phyloP scores from a whole-genome alignment of 92 coral and sea anemone genomes.

The Epizoanthus stellaris region DNA sequence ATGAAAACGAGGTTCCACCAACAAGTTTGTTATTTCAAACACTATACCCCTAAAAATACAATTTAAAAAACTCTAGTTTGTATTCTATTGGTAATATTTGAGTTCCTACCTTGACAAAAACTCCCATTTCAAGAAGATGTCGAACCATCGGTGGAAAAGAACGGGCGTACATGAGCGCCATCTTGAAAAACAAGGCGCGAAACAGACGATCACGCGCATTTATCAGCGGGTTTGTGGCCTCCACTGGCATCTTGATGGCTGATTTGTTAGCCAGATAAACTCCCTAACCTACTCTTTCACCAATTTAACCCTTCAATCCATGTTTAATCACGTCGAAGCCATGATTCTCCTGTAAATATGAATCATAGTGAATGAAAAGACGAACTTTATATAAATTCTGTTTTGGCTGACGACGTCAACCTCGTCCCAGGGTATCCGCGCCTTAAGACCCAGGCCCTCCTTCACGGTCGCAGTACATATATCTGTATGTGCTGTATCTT shows the following conservation, averaged over 20 bases:
- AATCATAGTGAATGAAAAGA: neutral
- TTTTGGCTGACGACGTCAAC: constrained; percentile 41
- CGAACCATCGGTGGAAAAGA: constrained; percentile 92
- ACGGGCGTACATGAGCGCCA: constrained; percentile 98
- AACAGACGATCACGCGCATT: constrained; percentile 96
- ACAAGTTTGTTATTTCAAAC: too few species aligned
- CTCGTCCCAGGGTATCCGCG: constrained; percentile 8
- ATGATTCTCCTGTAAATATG: neutral
- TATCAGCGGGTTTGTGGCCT: constrained; percentile 92
- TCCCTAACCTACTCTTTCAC: neutral
- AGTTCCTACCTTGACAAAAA: constrained; percentile 82
- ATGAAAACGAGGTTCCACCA: too few species aligned
- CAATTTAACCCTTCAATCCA: neutral
- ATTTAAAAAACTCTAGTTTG: neutral
- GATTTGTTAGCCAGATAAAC: neutral
- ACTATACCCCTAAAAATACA: neutral
- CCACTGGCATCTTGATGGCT: constrained; percentile 88
- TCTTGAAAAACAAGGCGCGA: constrained; percentile 98
- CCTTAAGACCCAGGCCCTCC: constrained; percentile 9
- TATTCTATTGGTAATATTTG: neutral
- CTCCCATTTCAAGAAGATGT: constrained; percentile 89
- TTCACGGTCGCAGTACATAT: too few species aligned
- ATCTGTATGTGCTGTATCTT: too few species aligned
- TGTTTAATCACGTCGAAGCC: constrained; percentile 2
- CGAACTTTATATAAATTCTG: neutral